Evolutionary conservation across 2,888 invertebrate species (phyloP).

Genomic region (Eupelmus urozonus): DNA sequence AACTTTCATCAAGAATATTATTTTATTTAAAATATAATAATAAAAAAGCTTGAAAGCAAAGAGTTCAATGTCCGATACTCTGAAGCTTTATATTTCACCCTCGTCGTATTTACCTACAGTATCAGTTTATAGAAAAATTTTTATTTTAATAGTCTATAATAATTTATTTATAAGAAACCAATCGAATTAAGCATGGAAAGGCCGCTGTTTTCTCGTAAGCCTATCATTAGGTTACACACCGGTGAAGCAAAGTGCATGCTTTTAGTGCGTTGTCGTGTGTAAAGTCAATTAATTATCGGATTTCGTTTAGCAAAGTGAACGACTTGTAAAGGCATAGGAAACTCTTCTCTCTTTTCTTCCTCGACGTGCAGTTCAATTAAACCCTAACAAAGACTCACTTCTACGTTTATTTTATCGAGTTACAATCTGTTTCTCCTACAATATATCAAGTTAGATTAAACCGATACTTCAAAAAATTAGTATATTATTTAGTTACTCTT

Average conservation of each 20-base stretch:
- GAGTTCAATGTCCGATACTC: too few species aligned
- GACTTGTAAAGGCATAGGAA: conserved; percentile 17
- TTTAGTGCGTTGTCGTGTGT: conserved; percentile 48
- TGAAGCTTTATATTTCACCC: too few species aligned
- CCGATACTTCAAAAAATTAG: too few species aligned
- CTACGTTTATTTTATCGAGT: neutral
- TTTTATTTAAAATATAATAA: too few species aligned
- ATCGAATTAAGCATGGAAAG: neutral
- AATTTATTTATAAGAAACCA: neutral
- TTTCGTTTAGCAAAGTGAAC: conserved; percentile 49
- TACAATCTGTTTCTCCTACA: too few species aligned
- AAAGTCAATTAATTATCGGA: conserved; percentile 54
- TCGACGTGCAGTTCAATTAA: conserved; percentile 16
- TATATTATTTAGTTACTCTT: too few species aligned
- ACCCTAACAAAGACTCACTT: conserved; percentile 16
- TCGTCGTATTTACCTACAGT: too few species aligned
- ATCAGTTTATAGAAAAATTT: too few species aligned
- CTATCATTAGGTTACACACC: conserved; percentile 21
- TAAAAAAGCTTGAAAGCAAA: too few species aligned
- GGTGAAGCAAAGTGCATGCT: conserved; percentile 40
- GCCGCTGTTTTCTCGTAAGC: conserved; percentile 18
- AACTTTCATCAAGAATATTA: too few species aligned
- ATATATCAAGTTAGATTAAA: too few species aligned
- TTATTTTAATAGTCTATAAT: neutral
- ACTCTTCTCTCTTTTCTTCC: neutral